phyloP scores from a whole-genome alignment of 2,797 vertebrate species.

The Notolepis coatsorum region DNA sequence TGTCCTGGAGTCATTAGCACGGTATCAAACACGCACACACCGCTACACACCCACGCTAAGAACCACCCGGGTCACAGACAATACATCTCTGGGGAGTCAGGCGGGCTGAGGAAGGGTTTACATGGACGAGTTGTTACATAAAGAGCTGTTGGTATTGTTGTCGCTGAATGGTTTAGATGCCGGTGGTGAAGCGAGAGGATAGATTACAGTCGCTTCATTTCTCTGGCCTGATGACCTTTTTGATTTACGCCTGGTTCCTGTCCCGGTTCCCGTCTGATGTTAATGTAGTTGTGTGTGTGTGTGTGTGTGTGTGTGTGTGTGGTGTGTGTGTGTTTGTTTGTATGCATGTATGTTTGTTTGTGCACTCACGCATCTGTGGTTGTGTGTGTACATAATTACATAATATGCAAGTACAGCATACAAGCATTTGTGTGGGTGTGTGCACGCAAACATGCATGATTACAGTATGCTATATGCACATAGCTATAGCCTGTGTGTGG shows the following conservation, averaged over 20 bases:
- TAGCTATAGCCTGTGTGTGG: no score
- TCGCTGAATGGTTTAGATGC: constrained; percentile 14
- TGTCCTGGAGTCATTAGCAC: constrained; percentile 58
- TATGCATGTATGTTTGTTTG: not conserved
- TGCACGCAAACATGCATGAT: no score
- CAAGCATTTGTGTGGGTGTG: no score
- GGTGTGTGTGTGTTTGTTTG: constrained; percentile 17
- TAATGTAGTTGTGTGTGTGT: constrained; percentile 32
- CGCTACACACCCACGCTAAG: constrained; percentile 7
- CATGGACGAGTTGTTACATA: constrained; percentile 48
- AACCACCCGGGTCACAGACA: constrained; percentile 55
- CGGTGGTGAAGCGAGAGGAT: constrained; percentile 27
- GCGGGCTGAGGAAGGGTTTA: constrained; percentile 32
- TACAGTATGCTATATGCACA: no score
- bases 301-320: constrained; percentile 1
- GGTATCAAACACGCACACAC: constrained; percentile 32
- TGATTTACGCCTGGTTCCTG: constrained; percentile 51
- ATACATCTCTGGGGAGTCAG: constrained; percentile 46
- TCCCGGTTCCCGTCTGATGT: not conserved
- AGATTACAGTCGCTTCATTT: constrained; percentile 43
- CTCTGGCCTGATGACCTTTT: constrained; percentile 46
- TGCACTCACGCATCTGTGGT: not conserved
- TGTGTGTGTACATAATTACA: no score
- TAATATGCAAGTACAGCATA: no score
- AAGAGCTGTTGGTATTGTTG: constrained; percentile 54